Percentiles rank a stretch among this genome's conserved stretches.
phyloP scores from a whole-genome alignment of 2,888 invertebrate genomes.

The Buathra laborator region DNA sequence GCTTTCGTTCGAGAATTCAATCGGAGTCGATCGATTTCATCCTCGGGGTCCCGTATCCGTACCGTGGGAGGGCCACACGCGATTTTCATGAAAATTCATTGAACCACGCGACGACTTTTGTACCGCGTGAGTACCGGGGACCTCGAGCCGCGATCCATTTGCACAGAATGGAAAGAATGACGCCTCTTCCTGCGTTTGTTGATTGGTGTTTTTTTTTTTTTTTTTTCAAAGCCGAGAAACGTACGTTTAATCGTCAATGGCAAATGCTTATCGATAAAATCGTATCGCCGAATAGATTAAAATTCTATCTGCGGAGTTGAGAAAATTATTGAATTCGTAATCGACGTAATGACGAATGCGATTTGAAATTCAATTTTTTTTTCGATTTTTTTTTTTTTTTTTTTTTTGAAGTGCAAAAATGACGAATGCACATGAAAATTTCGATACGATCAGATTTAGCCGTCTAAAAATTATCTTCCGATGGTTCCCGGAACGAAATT shows the following conservation, averaged over 20 bases:
- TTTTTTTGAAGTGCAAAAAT: not conserved
- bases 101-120: constrained; percentile 39
- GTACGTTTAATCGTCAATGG: too few species aligned
- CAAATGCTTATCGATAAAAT: too few species aligned
- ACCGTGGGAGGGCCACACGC: constrained; percentile 1
- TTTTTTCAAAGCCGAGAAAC: too few species aligned
- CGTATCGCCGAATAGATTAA: too few species aligned
- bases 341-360: too few species aligned
- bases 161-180: constrained; percentile 72
- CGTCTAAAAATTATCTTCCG: not conserved
- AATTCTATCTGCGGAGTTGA: too few species aligned
- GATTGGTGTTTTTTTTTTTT: not conserved
- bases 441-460: not conserved
- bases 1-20: not conserved
- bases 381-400: too few species aligned
- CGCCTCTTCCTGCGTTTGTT: not conserved
- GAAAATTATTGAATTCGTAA: too few species aligned
- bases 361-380: too few species aligned
- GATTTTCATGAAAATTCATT: constrained; percentile 73
- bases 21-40: not conserved
- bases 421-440: not conserved
- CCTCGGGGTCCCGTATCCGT: not conserved
- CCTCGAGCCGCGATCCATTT: constrained; percentile 62
- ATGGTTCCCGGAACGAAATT: not conserved
- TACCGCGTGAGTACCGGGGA: not conserved